Conservation (phyloP, 2,888 invertebrate species). For the Zaprionus obscuricornis region DNA sequence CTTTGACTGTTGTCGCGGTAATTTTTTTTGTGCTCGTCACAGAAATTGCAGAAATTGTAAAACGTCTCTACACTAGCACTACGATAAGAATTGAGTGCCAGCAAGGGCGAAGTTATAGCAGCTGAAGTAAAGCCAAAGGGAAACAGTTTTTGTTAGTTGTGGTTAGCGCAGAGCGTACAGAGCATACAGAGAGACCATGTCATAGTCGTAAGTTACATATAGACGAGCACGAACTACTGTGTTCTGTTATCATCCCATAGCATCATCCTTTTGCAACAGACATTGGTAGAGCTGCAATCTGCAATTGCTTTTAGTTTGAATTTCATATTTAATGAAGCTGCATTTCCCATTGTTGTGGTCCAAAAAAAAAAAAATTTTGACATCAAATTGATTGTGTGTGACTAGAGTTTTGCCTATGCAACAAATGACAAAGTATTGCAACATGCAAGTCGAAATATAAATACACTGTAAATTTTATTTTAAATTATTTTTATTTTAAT, state of each 20-base stretch:
- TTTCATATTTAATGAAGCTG: slow-evolving; percentile 74
- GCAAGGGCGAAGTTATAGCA: too few relatives aligned
- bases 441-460: neutral
- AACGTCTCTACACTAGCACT: slow-evolving; percentile 29
- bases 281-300: slow-evolving; percentile 46
- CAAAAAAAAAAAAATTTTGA: slow-evolving; percentile 44
- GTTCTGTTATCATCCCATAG: too few relatives aligned
- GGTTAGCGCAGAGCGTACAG: too few relatives aligned
- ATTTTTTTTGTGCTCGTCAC: slow-evolving; percentile 26
- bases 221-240: too few relatives aligned
- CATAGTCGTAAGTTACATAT: slow-evolving; percentile 21
- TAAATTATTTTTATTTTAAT: too few relatives aligned
- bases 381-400: slow-evolving; percentile 56
- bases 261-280: too few relatives aligned
- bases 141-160: neutral
- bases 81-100: neutral
- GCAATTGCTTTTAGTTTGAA: slow-evolving; percentile 70
- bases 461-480: slow-evolving; percentile 22
- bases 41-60: slow-evolving; percentile 61
- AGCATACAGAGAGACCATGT: slow-evolving; percentile 36
- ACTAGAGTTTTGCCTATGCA: slow-evolving; percentile 38
- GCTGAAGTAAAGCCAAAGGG: too few relatives aligned
- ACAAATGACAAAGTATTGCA: slow-evolving; percentile 31
- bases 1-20: slow-evolving; percentile 44
- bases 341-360: slow-evolving; percentile 65